Evolutionary conservation across 2,113 vertebrate genomes (phyloP), one percentile per base, ranked within the genome.

Genomic region (Tonatia bakeri): DNA sequence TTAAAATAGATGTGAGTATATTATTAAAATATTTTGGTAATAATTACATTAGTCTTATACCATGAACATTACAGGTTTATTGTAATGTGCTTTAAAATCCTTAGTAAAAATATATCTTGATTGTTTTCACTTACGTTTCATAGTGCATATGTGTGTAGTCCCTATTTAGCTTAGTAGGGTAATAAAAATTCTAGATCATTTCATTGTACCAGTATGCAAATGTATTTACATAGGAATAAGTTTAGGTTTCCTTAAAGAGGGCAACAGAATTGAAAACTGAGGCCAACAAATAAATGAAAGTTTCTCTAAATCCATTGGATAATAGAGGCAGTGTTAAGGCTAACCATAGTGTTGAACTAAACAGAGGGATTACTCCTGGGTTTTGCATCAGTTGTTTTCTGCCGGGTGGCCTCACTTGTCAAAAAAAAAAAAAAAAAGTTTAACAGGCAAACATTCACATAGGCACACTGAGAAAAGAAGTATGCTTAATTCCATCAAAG

Each of bases 331-430:
- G 99, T 99, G 99, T 99, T 99, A 99, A 99, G 99, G 99, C 99
- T 99, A 99, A 99, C 99, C 99, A 99, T 98, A 98, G 99, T 99
- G 98, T 99, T 99, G 99, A 99, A 98, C 99, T 99, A 99, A 99
- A 99, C 99, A 99, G 98, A 98, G 98, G 99, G 99, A 99, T 99
- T 99, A 99, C 99, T 99, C 98, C 95, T 98, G 99, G 98, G 99
- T 99, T 99, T 99, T 99, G 99, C 99, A 99, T 99, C 99, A 99
- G 98, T 99, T 99, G 99, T 99, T 99, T 99, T 99, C 99, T 99
- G 99, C 99, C 98, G 99, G 99, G 99, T 99, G 99, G 99, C 99
- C 99, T 99, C 97, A 98, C 99, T 99, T 99, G 99, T 99, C 99
- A 99, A 99, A 95, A 98, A 91, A 94, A 89, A 56, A 50, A 54